These are phyloP conservation scores for Petrocephalus schoutedeni DNA, from an alignment of 2,797 vertebrate genomes.

Conservation along the genomic window DNA sequence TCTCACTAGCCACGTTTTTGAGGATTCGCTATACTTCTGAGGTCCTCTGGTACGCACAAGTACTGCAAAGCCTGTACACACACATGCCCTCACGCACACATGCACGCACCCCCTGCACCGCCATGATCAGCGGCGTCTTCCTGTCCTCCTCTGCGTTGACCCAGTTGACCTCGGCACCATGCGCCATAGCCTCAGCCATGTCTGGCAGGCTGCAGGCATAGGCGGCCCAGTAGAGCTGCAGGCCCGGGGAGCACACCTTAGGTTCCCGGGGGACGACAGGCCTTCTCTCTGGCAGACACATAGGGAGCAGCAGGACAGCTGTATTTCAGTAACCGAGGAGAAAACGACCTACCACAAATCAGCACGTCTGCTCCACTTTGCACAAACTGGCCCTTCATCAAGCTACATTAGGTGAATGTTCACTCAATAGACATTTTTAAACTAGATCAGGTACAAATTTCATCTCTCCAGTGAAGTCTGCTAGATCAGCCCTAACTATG, in stretches of 20 bases:
- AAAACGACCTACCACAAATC: not conserved
- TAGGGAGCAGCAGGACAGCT: slow-evolving; percentile 12
- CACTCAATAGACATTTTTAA: not conserved
- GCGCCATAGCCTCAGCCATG: slow-evolving; percentile 93
- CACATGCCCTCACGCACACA: accelerated
- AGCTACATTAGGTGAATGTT: not conserved
- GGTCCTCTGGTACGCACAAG: too few relatives aligned
- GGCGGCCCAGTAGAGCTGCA: slow-evolving; percentile 84
- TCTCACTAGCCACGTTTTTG: too few relatives aligned
- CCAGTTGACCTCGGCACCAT: slow-evolving; percentile 93
- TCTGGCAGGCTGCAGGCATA: slow-evolving; percentile 83
- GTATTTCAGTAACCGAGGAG: not conserved
- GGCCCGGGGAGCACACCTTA: slow-evolving; percentile 69
- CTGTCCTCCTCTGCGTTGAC: slow-evolving; percentile 79
- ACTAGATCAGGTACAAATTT: not conserved
- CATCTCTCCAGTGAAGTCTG: not conserved
- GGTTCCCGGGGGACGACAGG: slow-evolving; percentile 68
- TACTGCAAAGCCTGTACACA: too few relatives aligned
- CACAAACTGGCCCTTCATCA: not conserved
- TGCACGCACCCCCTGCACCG: slow-evolving; percentile 82
- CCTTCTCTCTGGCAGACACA: slow-evolving; percentile 50
- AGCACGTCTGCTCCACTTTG: not conserved
- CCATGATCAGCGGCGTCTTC: slow-evolving; percentile 90
- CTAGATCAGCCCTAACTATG: not conserved
- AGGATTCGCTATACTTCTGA: too few relatives aligned